Evolutionary conservation across 2,888 invertebrate genomes (phyloP).

Genomic region (Apodemia zela): DNA sequence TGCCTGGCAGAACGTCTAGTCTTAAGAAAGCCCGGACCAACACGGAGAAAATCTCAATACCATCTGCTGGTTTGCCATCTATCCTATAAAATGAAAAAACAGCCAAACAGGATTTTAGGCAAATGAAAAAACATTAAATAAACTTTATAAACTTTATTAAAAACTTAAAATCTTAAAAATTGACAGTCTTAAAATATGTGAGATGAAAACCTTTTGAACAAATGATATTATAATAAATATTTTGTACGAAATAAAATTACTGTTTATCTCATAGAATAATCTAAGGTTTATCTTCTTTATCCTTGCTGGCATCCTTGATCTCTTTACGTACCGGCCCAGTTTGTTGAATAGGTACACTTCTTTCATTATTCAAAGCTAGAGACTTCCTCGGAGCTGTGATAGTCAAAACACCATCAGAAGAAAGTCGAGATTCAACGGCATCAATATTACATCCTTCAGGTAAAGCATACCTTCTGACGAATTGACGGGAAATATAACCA

Average conservation of each 20-base stretch:
- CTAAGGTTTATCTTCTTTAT: conserved; percentile 19
- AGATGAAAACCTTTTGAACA: not conserved
- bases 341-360: conserved; percentile 47
- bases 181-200: conserved; percentile 25
- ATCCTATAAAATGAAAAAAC: too few relatives aligned
- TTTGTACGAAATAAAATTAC: not conserved
- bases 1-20: too few relatives aligned
- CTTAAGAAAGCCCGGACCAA: too few relatives aligned
- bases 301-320: conserved; percentile 37
- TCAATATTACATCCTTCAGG: conserved; percentile 85
- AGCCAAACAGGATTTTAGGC: too few relatives aligned
- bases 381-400: conserved; percentile 80
- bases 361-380: conserved; percentile 43
- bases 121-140: not conserved
- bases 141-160: conserved; percentile 16
- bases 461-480: conserved; percentile 84
- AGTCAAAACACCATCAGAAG: conserved; percentile 86
- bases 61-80: too few relatives aligned
- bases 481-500: conserved; percentile 86
- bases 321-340: conserved; percentile 56
- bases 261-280: too few relatives aligned
- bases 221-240: too few relatives aligned
- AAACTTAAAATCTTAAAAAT: conserved; percentile 22
- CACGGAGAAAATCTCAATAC: too few relatives aligned
- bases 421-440: conserved; percentile 84